Evolutionary conservation across 2,113 vertebrate genomes (phyloP).

Genomic region (Leptocoma aspasia): DNA sequence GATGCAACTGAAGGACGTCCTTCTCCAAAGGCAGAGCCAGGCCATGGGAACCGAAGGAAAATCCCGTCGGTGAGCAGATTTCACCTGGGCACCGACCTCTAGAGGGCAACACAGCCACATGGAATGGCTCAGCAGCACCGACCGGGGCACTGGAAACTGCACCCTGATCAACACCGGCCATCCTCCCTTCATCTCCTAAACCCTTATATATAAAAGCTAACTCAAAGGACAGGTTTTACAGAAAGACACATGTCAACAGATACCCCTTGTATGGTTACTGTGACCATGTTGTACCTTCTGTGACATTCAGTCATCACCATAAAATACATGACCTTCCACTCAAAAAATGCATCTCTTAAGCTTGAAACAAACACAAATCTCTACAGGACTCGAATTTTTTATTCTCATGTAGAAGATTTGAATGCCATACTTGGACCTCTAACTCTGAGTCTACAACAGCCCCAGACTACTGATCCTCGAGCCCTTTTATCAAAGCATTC

Average conservation of each 20-base stretch:
- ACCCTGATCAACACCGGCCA: not conserved
- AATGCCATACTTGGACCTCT: not conserved
- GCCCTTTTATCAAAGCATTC: not conserved
- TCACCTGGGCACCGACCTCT: not conserved
- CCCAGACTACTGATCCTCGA: not conserved
- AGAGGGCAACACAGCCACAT: slow-evolving; percentile 36
- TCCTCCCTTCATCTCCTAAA: not conserved
- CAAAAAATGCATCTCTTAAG: not conserved
- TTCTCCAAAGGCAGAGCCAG: not conserved
- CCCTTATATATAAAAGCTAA: not conserved
- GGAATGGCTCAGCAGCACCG: not conserved
- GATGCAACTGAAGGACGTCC: not conserved
- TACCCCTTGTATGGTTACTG: not conserved
- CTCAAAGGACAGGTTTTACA: not conserved
- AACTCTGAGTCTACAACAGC: not conserved
- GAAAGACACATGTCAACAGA: not conserved
- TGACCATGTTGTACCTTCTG: not conserved
- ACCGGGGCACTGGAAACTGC: not conserved
- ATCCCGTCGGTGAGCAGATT: not conserved
- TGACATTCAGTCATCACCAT: not conserved
- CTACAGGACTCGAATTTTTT: not conserved
- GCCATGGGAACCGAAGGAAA: accelerated
- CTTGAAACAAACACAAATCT: not conserved
- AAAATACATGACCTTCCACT: not conserved
- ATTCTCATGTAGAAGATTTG: not conserved